Percentiles rank a stretch among this genome's conserved stretches.
These are phyloP conservation scores for Elmis aenea DNA, from an alignment of 2,888 invertebrate genomes.

Conservation along the genomic window DNA sequence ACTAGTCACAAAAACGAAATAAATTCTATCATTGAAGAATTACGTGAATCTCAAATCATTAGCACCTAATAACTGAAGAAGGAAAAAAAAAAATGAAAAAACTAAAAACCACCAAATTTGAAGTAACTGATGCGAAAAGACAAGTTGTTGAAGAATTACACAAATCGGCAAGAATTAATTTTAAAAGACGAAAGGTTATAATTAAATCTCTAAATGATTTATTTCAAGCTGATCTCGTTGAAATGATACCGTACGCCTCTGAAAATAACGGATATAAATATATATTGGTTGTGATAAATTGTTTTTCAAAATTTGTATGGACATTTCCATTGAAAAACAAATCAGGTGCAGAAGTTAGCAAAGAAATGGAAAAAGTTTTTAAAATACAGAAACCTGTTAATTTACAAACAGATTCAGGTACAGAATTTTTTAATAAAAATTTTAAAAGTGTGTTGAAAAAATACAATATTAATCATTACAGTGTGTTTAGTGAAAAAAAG, in stretches of 20 bases:
- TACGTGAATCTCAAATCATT: too few relatives aligned
- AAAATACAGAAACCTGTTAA: constrained; percentile 31
- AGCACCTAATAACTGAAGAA: too few relatives aligned
- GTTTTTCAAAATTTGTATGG: too few relatives aligned
- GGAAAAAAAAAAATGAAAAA: too few relatives aligned
- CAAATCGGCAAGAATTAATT: constrained; percentile 35
- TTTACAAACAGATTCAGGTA: too few relatives aligned
- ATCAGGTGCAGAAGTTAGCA: constrained; percentile 26
- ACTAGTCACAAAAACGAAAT: too few relatives aligned
- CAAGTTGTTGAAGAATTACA: constrained; percentile 30
- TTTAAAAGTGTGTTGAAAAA: constrained; percentile 26
- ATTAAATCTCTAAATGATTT: constrained; percentile 36
- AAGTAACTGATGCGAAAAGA: too few relatives aligned
- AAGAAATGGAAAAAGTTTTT: constrained; percentile 28
- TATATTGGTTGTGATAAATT: constrained; percentile 35
- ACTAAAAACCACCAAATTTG: too few relatives aligned
- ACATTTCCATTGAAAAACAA: constrained; percentile 33
- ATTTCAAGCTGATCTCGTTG: constrained; percentile 44
- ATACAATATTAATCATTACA: constrained; percentile 22
- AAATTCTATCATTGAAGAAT: too few relatives aligned
- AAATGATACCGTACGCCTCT: constrained; percentile 32
- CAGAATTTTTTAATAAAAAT: too few relatives aligned
- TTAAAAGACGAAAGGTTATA: constrained; percentile 31
- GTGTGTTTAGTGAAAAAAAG: constrained; percentile 14
- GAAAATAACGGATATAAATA: constrained; percentile 34